Evolutionary conservation across 1,140 invertebrate species (phyloP), one percentile per base, ranked within the genome.

Genomic region (Battus philenor): DNA sequence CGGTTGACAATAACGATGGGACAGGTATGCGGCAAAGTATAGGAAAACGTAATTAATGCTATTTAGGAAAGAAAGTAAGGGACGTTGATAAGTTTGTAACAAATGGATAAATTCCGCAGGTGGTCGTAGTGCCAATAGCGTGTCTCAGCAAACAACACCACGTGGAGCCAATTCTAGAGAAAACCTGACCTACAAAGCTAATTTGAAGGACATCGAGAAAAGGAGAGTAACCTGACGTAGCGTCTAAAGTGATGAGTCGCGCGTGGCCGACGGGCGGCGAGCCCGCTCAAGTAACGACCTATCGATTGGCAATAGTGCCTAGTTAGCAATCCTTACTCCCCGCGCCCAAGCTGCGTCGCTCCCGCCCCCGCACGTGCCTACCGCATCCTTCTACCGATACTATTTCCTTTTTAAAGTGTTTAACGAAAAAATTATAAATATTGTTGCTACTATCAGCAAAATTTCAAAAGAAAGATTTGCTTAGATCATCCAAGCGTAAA

Each of bases 181-280:
- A 78, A 80, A 82, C 80, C 80, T 84, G 80, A 84, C 80, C 80
- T 84, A 84, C 80, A 84, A 74, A 82, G 80, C 80, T 82, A 84
- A 84, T 84, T 84, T 82, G 80, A 84, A 84, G 80, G 80, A 84
- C 80, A 81, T 74, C 80, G 72, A 77, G 80, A 84, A 84, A 84
- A 80, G 80, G 80, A 84, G 80, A 84, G 80, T 84, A 79, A 81
- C 78, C 80, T 81, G 80, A 84, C 80, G 80, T 75, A 67, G 80
- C 69, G 66, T 74, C 69, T 69, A 80, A 84, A 84, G 80, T 81
- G 80, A 84, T 84, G 80, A 84, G 77, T 81, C 72, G 77, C 69
- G 78, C 76, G 75, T 77, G 69, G 65, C 71, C 72, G 63, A 60
- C 58, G 60, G 47, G 56, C 41, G 59, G 61, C 54, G 60, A 44